A percentile compares a stretch with the other conserved stretches of the same genome.
phyloP scores from a whole-genome alignment of 2,888 invertebrate species.

The Cephus spinipes region DNA sequence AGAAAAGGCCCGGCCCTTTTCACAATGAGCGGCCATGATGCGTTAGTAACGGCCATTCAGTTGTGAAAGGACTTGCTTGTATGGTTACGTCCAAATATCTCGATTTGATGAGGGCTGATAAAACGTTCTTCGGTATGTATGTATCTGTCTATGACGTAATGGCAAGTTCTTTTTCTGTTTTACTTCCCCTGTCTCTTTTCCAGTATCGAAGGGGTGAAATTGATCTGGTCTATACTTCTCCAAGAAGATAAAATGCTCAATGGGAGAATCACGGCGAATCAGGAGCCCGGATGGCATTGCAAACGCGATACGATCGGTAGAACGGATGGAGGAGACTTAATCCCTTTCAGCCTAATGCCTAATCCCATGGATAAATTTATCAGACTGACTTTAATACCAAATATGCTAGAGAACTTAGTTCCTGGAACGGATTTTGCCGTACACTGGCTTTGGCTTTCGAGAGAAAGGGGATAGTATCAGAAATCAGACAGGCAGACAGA shows the following conservation, averaged over 20 bases:
- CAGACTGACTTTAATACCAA: conserved; percentile 38
- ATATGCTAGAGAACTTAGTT: conserved; percentile 30
- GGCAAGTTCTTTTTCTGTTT: not conserved
- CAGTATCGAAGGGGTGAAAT: not conserved
- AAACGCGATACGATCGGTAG: conserved; percentile 10
- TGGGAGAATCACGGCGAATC: not conserved
- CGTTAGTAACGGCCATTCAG: conserved; percentile 58
- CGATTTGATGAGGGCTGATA: not conserved
- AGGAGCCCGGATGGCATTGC: not conserved
- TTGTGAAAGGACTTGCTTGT: not conserved
- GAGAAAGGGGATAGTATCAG: not conserved
- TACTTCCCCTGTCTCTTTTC: not conserved
- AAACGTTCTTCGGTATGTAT: not conserved
- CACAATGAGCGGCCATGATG: conserved; percentile 57
- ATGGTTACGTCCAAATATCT: not conserved
- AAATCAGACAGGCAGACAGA: not conserved
- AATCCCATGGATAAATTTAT: conserved; percentile 47
- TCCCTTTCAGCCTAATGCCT: conserved; percentile 42
- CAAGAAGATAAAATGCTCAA: not conserved
- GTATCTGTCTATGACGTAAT: not conserved
- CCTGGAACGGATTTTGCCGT: conserved; percentile 2
- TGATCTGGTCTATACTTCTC: not conserved
- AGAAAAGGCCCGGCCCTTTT: conserved; percentile 48
- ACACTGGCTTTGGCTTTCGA: not conserved
- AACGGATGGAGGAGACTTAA: conserved; percentile 37